A percentile compares a stretch with the other conserved stretches of the same genome.
Evolutionary conservation across 2,888 invertebrate genomes (phyloP).

Genomic region (Scaptomyza reducta): DNA sequence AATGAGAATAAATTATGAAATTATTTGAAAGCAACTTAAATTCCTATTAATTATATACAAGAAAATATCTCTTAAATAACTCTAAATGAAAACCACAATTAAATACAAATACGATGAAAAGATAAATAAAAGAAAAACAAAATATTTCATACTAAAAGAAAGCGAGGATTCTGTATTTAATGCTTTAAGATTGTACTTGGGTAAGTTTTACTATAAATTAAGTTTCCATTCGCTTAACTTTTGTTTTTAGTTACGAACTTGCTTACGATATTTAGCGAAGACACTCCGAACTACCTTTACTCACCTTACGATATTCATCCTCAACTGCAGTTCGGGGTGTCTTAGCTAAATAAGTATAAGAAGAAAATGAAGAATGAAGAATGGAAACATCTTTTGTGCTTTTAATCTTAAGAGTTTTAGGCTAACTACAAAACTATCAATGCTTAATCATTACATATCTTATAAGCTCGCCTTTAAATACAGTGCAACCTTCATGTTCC

Average conservation of each 20-base stretch:
- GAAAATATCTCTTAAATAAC: slow-evolving; percentile 74
- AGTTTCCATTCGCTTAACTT: too few species aligned
- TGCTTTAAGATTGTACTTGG: background rate
- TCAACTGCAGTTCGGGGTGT: too few species aligned
- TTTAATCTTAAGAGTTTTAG: too few species aligned
- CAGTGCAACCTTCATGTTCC: background rate
- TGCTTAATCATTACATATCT: background rate
- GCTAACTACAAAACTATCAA: background rate
- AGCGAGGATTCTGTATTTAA: background rate
- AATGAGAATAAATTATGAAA: slow-evolving; percentile 57
- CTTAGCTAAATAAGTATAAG: too few species aligned
- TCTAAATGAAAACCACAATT: slow-evolving; percentile 69
- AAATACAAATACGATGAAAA: slow-evolving; percentile 69
- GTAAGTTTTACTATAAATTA: too few species aligned
- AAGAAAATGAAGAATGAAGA: too few species aligned
- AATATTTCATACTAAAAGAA: slow-evolving; percentile 70
- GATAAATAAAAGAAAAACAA: slow-evolving; percentile 56
- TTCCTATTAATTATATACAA: slow-evolving; percentile 78
- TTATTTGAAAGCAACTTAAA: slow-evolving; percentile 79
- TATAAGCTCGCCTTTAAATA: background rate
- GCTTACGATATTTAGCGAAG: too few species aligned
- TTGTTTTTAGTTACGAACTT: too few species aligned
- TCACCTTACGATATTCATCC: too few species aligned
- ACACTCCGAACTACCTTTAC: too few species aligned
- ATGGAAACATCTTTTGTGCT: too few species aligned